phyloP scores from a whole-genome alignment of 2,113 vertebrate genomes.

The Astur gentilis region DNA sequence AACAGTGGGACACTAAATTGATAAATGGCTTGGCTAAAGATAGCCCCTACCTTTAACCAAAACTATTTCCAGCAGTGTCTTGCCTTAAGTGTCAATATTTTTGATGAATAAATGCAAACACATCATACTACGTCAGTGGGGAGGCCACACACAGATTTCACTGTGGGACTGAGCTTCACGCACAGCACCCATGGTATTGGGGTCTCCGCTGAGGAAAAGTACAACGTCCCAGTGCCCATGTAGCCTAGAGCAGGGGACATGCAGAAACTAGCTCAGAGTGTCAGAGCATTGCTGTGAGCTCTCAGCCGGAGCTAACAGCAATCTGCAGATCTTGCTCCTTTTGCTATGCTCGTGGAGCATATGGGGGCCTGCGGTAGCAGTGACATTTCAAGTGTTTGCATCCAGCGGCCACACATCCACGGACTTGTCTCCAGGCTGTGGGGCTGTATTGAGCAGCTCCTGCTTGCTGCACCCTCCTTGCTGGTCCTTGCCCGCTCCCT shows the following conservation, averaged over 20 bases:
- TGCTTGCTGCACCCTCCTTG: not conserved
- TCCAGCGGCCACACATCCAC: not conserved
- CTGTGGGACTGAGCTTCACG: not conserved
- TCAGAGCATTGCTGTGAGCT: not conserved
- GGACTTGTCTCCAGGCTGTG: not conserved
- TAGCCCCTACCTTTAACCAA: not conserved
- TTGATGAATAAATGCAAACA: not conserved
- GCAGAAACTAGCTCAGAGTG: not conserved
- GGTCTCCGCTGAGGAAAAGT: not conserved
- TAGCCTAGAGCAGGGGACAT: not conserved
- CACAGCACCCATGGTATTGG: not conserved
- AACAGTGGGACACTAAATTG: not conserved
- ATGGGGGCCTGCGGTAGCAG: too few species aligned
- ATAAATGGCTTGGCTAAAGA: not conserved
- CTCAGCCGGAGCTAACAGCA: not conserved
- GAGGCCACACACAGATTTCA: not conserved
- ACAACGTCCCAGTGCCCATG: too few species aligned
- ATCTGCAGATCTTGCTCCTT: not conserved
- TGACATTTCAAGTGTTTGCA: not conserved
- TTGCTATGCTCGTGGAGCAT: rapidly evolving
- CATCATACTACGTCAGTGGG: not conserved
- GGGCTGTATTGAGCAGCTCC: not conserved
- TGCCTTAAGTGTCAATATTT: not conserved
- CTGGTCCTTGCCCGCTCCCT: not conserved
- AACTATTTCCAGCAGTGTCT: not conserved